Evolutionary conservation across 92 coral and sea anemone species (phyloP).

Genomic region (Chrysogorgia sp.): DNA sequence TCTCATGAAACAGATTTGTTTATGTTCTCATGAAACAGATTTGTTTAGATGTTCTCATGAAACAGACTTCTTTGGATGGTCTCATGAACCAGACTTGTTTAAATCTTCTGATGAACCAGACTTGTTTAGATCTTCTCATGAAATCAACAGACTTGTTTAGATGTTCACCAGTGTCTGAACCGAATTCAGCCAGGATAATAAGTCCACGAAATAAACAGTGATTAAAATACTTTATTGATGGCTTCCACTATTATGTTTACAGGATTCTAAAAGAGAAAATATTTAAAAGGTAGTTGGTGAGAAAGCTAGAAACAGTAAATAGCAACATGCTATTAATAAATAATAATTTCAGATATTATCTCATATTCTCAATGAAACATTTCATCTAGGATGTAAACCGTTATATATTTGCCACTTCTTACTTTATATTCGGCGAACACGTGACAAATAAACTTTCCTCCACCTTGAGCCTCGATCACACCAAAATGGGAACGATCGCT

Average conservation of each 20-base stretch:
- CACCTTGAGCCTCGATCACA: constrained; percentile 92
- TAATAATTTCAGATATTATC: no score
- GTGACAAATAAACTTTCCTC: constrained; percentile 94
- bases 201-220: background rate
- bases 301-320: no score
- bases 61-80: no score
- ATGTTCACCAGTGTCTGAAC: background rate
- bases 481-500: constrained; percentile 94
- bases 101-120: no score
- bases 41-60: no score
- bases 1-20: no score
- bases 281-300: no score
- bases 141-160: no score
- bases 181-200: background rate
- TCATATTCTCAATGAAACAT: background rate
- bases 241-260: constrained; percentile 90
- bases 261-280: constrained; percentile 68
- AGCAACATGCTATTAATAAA: no score
- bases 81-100: no score
- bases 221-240: constrained; percentile 84
- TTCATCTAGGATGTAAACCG: background rate
- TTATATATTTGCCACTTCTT: background rate
- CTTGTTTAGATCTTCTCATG: no score
- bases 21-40: no score
- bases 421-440: constrained; percentile 99